Percentiles rank a stretch among this genome's conserved stretches.
phyloP scores from a whole-genome alignment of 2,888 invertebrate species.

The Bellardia bayeri region DNA sequence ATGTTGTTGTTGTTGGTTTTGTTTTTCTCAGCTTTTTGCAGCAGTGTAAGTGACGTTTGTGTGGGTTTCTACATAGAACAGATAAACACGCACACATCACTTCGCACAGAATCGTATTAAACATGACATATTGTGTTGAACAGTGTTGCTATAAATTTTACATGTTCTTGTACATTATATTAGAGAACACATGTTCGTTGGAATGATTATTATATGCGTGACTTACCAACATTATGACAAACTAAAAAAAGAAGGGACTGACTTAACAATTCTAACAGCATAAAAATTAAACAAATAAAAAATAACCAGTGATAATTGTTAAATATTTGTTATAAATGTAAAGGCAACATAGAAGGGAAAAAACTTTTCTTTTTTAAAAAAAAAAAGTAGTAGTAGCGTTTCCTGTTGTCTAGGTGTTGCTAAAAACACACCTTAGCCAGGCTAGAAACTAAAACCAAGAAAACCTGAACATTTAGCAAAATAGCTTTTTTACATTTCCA shows the following conservation, averaged over 20 bases:
- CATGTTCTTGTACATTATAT: conserved; percentile 11
- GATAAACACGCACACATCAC: conserved; percentile 3
- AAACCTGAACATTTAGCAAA: background rate
- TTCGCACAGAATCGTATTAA: conserved; percentile 7
- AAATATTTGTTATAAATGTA: background rate
- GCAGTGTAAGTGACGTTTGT: conserved; percentile 8
- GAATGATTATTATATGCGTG: conserved; percentile 54
- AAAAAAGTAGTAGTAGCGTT: background rate
- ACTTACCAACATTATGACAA: conserved; percentile 38
- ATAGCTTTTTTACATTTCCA: background rate
- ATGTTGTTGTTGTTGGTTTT: background rate
- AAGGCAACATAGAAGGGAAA: background rate
- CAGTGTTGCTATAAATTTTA: conserved; percentile 27
- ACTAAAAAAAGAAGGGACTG: background rate
- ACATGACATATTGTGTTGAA: conserved; percentile 44
- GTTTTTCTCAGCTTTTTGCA: background rate
- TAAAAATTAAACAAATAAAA: background rate
- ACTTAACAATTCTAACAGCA: background rate
- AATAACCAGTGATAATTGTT: background rate
- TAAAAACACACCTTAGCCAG: conserved; percentile 18
- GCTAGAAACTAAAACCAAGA: background rate
- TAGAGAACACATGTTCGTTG: conserved; percentile 31
- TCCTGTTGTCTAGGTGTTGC: background rate
- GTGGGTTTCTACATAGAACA: conserved; percentile 32
- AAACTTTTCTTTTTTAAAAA: background rate